Evolutionary conservation across 1,140 invertebrate genomes (phyloP).

Genomic region (Eriosoma lanigerum): DNA sequence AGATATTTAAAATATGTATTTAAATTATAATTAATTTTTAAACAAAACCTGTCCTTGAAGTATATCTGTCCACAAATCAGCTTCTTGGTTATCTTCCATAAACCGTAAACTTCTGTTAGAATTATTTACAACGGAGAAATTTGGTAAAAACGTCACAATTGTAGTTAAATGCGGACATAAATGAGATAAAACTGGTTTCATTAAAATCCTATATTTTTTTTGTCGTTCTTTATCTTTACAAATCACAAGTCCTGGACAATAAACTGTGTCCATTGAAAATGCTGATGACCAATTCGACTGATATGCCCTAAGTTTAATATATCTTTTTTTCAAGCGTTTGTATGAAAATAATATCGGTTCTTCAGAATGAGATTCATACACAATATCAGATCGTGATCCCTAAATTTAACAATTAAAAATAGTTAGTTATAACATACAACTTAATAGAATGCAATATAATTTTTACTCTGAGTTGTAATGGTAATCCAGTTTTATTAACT

Average conservation of each 20-base stretch:
- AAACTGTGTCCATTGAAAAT: conserved; percentile 71
- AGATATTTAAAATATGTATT: too few species aligned
- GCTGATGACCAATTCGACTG: conserved; percentile 74
- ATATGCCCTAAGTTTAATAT: conserved; percentile 68
- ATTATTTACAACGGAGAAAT: conserved; percentile 79
- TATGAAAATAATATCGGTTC: conserved; percentile 72
- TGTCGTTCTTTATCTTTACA: conserved; percentile 70
- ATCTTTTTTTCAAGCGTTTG: conserved; percentile 67
- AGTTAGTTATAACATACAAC: not conserved
- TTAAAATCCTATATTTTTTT: conserved; percentile 66
- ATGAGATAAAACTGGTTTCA: conserved; percentile 66
- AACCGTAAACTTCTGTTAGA: conserved; percentile 70
- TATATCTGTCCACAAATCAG: conserved; percentile 81
- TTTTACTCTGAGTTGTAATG: conserved; percentile 74
- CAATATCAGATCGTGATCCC: conserved; percentile 68
- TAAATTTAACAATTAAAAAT: conserved; percentile 58
- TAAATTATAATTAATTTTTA: not conserved
- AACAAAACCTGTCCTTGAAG: conserved; percentile 64
- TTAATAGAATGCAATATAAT: not conserved
- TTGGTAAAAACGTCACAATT: conserved; percentile 81
- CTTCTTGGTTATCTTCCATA: conserved; percentile 83
- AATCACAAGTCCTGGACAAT: conserved; percentile 71
- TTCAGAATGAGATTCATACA: conserved; percentile 68
- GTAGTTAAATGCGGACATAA: conserved; percentile 75
- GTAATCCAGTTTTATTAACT: conserved; percentile 82